Evolutionary conservation across 2,797 vertebrate species (phyloP), one percentile per base, ranked within the genome.

Genomic region (Carapus acus): DNA sequence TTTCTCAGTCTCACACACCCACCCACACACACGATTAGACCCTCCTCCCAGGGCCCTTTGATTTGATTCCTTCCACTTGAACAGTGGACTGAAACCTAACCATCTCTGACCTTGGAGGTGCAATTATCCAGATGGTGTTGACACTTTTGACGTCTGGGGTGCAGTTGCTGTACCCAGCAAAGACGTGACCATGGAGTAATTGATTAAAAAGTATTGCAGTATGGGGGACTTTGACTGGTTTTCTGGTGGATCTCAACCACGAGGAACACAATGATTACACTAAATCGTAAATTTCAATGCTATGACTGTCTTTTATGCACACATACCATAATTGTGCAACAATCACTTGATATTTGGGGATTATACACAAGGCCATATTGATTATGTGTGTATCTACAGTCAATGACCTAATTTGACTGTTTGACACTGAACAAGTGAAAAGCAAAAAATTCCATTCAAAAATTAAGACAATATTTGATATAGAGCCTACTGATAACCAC

Each of bases 51-150:
- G 53, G 62, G 54, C 34, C 67, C 77, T 79, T 80, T 81, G 72
- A 80, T 78, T 79, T 23, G 3, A 68, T 68, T 71, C 49, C 63
- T 77, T 84, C 72, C 78, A 77, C 73, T 73, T 73, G 62, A 82
- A 78, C 65, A 62, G 62, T 33, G 41, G 4, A 69, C 60, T 78
- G 67, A 75, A 78, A 72, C 49, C 43, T 67, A 73, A 76, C 59
- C 61, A 67, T 76, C 66, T 64, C 57, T 69, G 71, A 79, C 65
- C 52, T 67, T 71, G 63, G 78, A 67, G 71, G 55, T 46, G 59
- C 72, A 80, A 83, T 83, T 76, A 85, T 56, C 48, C 41, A 3
- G 27, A 53, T 21, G 31, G 23, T 49, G 57, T 53, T 18, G 7
- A 72, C 39, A 20, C 44, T 54, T 24, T 74, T 17, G 29, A 54